These are phyloP conservation scores for Bombyx mori DNA, from an alignment of 1,140 invertebrate species.

Conservation along the genomic window ASM3026992v2 NC_085110.1:16064001-16064500, in stretches of 20 bases:
- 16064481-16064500: conserved; percentile 27
- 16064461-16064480: conserved; percentile 41
- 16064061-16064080: neutral
- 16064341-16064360: conserved; percentile 53
- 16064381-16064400: conserved; percentile 46
- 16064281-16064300: conserved; percentile 25
- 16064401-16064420: conserved; percentile 44
- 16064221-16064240: conserved; percentile 52
- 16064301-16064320: conserved; percentile 48
- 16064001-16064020: conserved; percentile 14
- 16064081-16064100: too few species aligned
- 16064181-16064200: conserved; percentile 31
- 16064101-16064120: neutral
- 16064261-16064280: conserved; percentile 38
- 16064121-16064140: neutral
- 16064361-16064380: conserved; percentile 49
- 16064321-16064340: conserved; percentile 44
- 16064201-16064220: conserved; percentile 56
- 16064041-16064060: conserved; percentile 7
- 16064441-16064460: conserved; percentile 46
- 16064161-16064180: conserved; percentile 43
- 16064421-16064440: conserved; percentile 17
- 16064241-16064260: conserved; percentile 40
- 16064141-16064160: conserved; percentile 43
- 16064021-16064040: conserved; percentile 12